Percentiles rank a stretch among this genome's conserved stretches.
Evolutionary conservation across 2,113 vertebrate genomes (phyloP).

Genomic region (Notarius lentiginosus): DNA sequence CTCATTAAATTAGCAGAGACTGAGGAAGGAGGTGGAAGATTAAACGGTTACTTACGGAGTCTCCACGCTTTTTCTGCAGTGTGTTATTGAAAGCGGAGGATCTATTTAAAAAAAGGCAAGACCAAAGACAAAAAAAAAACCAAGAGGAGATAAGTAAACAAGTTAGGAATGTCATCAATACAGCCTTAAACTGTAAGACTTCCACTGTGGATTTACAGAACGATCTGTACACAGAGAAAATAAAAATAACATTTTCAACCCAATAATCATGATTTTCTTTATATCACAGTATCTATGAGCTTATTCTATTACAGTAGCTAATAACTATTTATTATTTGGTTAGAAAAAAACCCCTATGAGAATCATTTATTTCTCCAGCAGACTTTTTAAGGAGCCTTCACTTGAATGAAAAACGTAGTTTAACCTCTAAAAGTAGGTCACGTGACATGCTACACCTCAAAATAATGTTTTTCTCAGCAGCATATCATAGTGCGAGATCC

Average conservation of each 20-base stretch:
- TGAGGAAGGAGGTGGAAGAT: background rate
- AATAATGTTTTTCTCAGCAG: background rate
- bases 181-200: background rate
- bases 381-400: background rate
- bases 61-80: constrained; percentile 95
- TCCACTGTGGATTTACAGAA: background rate
- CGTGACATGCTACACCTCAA: background rate
- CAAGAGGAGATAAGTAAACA: constrained; percentile 6
- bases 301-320: background rate
- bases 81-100: constrained; percentile 96
- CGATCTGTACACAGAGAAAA: background rate
- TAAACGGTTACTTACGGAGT: constrained; percentile 88
- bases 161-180: background rate
- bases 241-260: background rate
- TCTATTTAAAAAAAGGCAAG: constrained; percentile 74
- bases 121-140: constrained; percentile 29
- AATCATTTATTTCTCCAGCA: background rate
- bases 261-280: background rate
- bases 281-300: background rate
- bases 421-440: background rate
- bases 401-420: background rate
- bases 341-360: background rate
- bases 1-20: background rate
- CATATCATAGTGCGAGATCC: background rate
- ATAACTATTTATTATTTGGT: background rate